Conservation (phyloP, 2,113 vertebrate species). For the Boulengerochromis microlepis region DNA sequence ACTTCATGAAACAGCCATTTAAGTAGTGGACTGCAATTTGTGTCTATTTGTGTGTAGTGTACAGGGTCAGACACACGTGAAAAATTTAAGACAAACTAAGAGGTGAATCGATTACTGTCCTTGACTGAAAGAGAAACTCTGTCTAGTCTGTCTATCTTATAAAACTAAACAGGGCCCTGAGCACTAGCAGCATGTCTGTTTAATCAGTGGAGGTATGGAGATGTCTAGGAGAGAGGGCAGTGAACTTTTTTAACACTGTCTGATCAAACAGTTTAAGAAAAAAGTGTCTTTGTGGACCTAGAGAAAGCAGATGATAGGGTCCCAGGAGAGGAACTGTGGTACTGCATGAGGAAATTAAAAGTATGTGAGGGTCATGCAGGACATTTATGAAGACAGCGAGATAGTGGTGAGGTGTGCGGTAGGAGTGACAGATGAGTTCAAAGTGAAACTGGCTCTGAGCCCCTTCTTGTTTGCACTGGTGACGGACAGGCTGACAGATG, state of each 20-base stretch:
- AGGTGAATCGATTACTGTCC: constrained; percentile 1
- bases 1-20: not conserved
- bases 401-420: not conserved
- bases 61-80: not conserved
- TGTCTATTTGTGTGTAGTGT: not conserved
- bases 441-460: not conserved
- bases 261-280: not conserved
- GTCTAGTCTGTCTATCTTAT: not conserved
- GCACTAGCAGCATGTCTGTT: not conserved
- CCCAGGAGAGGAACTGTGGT: not conserved
- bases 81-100: not conserved
- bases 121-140: constrained; percentile 11
- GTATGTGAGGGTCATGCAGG: not conserved
- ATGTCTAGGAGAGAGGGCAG: not conserved
- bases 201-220: not conserved
- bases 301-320: not conserved
- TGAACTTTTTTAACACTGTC: not conserved
- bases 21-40: not conserved
- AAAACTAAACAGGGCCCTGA: not conserved
- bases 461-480: not conserved
- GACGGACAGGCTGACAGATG: not conserved
- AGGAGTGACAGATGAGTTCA: not conserved
- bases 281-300: not conserved
- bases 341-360: not conserved
- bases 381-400: not conserved